Conservation (phyloP, 2,797 vertebrate species). For the Harpagifer antarcticus region DNA sequence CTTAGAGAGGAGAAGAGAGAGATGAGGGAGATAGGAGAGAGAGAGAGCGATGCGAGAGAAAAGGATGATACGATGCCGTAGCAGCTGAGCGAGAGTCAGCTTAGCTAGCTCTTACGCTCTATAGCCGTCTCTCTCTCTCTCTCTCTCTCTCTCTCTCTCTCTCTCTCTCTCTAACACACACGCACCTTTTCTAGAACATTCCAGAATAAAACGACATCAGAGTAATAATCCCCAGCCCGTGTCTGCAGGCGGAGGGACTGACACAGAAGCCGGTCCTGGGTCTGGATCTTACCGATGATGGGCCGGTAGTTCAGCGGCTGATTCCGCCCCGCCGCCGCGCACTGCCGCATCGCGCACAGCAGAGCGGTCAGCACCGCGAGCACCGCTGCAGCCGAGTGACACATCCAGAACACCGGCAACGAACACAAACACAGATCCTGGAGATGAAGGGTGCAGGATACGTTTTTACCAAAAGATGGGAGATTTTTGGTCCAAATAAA, state of each 20-base stretch:
- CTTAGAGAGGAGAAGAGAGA: too few relatives aligned
- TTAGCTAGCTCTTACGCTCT: too few relatives aligned
- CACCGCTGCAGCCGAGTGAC: slow-evolving; percentile 58
- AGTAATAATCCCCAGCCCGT: neutral
- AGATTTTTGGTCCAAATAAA: too few relatives aligned
- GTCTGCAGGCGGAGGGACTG: neutral
- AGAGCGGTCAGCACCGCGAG: slow-evolving; percentile 67
- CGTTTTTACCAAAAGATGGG: too few relatives aligned
- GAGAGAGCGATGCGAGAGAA: too few relatives aligned
- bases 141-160: too few relatives aligned
- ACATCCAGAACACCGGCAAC: slow-evolving; percentile 57
- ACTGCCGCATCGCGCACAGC: slow-evolving; percentile 41
- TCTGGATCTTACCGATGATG: slow-evolving; percentile 78
- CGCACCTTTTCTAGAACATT: slow-evolving; percentile 51
- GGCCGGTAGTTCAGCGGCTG: slow-evolving; percentile 76
- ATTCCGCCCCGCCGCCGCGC: slow-evolving; percentile 39
- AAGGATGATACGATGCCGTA: too few relatives aligned
- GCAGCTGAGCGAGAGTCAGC: too few relatives aligned
- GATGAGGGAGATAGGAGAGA: too few relatives aligned
- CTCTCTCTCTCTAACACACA: neutral
- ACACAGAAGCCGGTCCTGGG: accelerated
- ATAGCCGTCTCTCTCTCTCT: too few relatives aligned
- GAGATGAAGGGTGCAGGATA: neutral
- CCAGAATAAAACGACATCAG: slow-evolving; percentile 31
- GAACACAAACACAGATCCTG: neutral